These are phyloP conservation scores for Crossocerus cetratus DNA, from an alignment of 2,888 invertebrate species.

Conservation along the genomic window DNA sequence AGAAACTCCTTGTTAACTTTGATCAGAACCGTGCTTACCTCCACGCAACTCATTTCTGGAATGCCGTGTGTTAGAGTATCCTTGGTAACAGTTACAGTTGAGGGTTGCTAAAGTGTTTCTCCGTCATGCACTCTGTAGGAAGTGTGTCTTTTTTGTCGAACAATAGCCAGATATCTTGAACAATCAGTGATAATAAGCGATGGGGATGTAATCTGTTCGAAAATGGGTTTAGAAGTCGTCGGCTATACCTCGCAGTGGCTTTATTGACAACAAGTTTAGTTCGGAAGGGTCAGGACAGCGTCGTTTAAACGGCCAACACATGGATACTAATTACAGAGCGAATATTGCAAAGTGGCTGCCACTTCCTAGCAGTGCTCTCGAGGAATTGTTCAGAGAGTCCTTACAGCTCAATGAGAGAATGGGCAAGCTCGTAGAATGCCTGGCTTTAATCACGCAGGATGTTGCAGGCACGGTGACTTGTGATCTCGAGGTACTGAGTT, in stretches of 20 bases:
- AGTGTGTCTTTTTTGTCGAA: no score
- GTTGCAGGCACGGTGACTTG: constrained; percentile 43
- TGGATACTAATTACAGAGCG: constrained; percentile 68
- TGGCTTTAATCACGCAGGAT: constrained; percentile 59
- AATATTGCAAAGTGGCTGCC: constrained; percentile 72
- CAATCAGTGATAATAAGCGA: no score
- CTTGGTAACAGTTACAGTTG: no score
- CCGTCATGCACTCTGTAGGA: no score
- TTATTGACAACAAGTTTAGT: not conserved
- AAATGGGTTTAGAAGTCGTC: constrained; percentile 26
- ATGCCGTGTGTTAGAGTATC: no score
- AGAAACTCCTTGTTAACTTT: no score
- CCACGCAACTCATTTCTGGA: no score
- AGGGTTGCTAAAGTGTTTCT: no score
- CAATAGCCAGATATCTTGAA: no score
- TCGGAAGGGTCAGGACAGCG: not conserved
- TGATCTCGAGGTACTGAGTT: constrained; percentile 59
- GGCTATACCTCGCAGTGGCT: constrained; percentile 32
- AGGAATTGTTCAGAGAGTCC: constrained; percentile 65
- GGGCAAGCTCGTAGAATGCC: constrained; percentile 55
- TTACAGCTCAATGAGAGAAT: constrained; percentile 58
- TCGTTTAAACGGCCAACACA: constrained; percentile 13
- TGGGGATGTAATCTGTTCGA: constrained; percentile 16
- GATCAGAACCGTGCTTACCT: no score
- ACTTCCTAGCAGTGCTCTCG: constrained; percentile 50